Percentiles rank a stretch among this genome's conserved stretches.
Evolutionary conservation across 2,888 invertebrate genomes (phyloP).

Genomic region (Diaprepes abbreviatus): DNA sequence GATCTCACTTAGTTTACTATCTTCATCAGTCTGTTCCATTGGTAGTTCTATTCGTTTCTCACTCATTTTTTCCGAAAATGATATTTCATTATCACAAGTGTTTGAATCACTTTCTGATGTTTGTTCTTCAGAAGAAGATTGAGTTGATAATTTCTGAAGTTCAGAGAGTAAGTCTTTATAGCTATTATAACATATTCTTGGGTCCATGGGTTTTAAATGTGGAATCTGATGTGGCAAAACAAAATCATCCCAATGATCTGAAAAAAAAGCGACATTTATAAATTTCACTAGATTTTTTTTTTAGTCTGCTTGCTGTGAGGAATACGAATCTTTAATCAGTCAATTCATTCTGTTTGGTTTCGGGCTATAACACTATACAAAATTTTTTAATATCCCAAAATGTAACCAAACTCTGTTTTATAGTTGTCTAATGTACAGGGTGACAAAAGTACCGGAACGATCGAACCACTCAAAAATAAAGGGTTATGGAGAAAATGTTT

Average conservation of each 20-base stretch:
- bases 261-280: too few species aligned
- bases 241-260: conserved; percentile 75
- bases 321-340: too few species aligned
- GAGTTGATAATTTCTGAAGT: conserved; percentile 12
- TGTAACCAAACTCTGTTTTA: too few species aligned
- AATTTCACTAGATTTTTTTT: too few species aligned
- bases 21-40: conserved; percentile 36
- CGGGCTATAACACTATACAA: too few species aligned
- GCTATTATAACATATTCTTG: conserved; percentile 68
- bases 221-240: conserved; percentile 84
- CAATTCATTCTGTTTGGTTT: too few species aligned
- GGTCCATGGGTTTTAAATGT: conserved; percentile 73
- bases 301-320: too few species aligned
- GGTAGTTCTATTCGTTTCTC: conserved; percentile 8
- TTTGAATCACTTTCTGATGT: conserved; percentile 56
- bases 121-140: conserved; percentile 3
- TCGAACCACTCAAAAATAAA: too few species aligned
- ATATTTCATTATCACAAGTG: conserved; percentile 52
- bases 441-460: too few species aligned
- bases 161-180: conserved; percentile 62
- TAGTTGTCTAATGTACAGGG: too few species aligned
- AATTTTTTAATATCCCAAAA: too few species aligned
- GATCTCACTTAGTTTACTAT: conserved; percentile 38
- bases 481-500: too few species aligned
- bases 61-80: conserved; percentile 50